phyloP scores from a whole-genome alignment of 2,888 invertebrate species.

The Helicoverpa assulta region DNA sequence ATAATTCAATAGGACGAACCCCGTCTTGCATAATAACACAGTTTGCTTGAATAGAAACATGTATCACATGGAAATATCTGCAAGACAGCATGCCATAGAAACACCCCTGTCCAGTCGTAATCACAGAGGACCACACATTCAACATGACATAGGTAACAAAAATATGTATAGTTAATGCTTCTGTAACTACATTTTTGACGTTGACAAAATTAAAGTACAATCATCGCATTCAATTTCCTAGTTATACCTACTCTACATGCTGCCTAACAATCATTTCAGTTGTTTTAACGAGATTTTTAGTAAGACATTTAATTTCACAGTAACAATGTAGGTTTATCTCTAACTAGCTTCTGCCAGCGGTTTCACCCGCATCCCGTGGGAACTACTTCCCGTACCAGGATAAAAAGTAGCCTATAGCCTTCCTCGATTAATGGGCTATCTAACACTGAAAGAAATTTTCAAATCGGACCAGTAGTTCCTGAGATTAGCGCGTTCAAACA shows the following conservation, averaged over 20 bases:
- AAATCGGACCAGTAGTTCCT: too few species aligned
- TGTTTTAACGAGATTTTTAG: background rate
- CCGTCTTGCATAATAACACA: conserved; percentile 59
- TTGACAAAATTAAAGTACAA: background rate
- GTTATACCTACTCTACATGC: background rate
- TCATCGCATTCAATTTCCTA: background rate
- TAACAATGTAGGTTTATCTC: too few species aligned
- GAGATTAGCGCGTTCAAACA: too few species aligned
- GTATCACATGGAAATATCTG: conserved; percentile 53
- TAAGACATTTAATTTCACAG: too few species aligned
- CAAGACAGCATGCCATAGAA: conserved; percentile 21
- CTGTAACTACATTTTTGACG: background rate
- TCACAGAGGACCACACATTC: conserved; percentile 20
- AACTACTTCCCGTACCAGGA: too few species aligned
- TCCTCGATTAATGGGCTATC: too few species aligned
- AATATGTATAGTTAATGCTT: conserved; percentile 4
- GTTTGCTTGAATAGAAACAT: conserved; percentile 57
- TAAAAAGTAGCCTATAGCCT: too few species aligned
- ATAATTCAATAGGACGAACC: conserved; percentile 57
- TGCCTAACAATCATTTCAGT: background rate
- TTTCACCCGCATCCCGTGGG: too few species aligned
- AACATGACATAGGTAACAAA: conserved; percentile 32
- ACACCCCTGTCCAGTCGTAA: conserved; percentile 5
- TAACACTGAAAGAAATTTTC: too few species aligned
- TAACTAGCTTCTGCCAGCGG: too few species aligned